Evolutionary conservation across 1,140 invertebrate genomes (phyloP).

Genomic region (Pentalonia nigronervosa): DNA sequence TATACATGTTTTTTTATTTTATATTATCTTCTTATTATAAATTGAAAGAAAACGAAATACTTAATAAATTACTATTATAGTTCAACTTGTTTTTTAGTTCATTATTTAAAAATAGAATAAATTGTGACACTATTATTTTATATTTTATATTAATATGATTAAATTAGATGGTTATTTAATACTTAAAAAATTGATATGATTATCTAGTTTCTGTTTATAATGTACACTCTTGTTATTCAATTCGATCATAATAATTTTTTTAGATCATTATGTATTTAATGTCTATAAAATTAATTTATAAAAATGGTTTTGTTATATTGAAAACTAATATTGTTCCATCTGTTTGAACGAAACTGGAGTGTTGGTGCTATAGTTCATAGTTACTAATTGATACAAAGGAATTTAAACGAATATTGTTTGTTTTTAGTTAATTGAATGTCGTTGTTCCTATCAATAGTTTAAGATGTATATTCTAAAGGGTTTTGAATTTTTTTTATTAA

Average conservation of each 20-base stretch:
- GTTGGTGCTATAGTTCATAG: neutral
- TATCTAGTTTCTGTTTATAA: neutral
- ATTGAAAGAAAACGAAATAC: neutral
- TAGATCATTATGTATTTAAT: neutral
- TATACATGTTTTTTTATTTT: neutral
- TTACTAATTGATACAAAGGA: neutral
- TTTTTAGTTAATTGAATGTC: neutral
- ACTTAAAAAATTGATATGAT: neutral
- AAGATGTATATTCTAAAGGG: neutral
- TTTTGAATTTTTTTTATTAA: neutral
- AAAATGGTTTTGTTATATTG: neutral
- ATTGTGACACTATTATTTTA: neutral
- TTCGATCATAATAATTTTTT: no score
- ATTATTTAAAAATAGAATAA: neutral
- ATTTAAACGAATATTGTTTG: neutral
- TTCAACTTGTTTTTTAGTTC: neutral
- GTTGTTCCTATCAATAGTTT: neutral
- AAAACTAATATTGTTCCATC: neutral
- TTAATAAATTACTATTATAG: neutral
- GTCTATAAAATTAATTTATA: neutral
- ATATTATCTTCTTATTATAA: neutral
- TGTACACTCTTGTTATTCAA: neutral
- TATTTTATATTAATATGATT: neutral
- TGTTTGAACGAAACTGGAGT: neutral
- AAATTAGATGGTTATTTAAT: neutral